Evolutionary conservation across 2,797 vertebrate species (phyloP).

Genomic region (Scomberomorus guttatus): DNA sequence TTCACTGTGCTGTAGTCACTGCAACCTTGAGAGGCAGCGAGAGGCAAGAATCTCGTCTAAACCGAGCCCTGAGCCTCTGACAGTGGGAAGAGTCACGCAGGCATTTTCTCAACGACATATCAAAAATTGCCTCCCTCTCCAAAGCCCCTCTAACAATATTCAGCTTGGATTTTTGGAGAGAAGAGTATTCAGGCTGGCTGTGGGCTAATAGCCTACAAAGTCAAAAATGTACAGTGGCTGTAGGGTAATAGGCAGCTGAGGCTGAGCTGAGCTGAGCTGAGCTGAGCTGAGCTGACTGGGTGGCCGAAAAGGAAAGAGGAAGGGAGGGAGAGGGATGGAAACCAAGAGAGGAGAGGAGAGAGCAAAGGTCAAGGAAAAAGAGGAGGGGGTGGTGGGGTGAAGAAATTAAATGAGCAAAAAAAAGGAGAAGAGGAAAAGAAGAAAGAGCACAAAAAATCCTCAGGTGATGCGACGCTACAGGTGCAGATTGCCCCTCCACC

Average conservation of each 20-base stretch:
- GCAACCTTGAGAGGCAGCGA: conserved; percentile 40
- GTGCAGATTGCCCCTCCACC: conserved; percentile 31
- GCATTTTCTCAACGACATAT: conserved; percentile 35
- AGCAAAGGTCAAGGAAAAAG: not conserved
- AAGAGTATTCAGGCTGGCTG: conserved; percentile 45
- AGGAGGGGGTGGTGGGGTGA: not conserved
- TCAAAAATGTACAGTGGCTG: conserved; percentile 44
- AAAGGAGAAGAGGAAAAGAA: not conserved
- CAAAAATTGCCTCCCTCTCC: conserved; percentile 27
- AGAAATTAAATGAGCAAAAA: not conserved
- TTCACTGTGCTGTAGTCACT: conserved; percentile 38
- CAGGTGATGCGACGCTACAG: conserved; percentile 43
- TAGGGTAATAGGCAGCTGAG: conserved; percentile 31
- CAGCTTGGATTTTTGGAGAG: conserved; percentile 36
- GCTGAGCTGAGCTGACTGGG: conserved; percentile 46
- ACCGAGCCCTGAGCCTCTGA: conserved; percentile 38
- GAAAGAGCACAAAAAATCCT: not conserved
- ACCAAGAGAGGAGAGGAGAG: not conserved
- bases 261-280: conserved; percentile 51
- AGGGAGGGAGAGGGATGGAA: not conserved
- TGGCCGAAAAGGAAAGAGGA: conserved; percentile 25
- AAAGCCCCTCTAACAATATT: conserved; percentile 54
- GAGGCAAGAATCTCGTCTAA: conserved; percentile 29
- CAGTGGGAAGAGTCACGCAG: conserved; percentile 27
- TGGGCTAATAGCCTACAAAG: conserved; percentile 54